phyloP scores from a whole-genome alignment of 2,797 vertebrate species.

The Scarus forsteni region DNA sequence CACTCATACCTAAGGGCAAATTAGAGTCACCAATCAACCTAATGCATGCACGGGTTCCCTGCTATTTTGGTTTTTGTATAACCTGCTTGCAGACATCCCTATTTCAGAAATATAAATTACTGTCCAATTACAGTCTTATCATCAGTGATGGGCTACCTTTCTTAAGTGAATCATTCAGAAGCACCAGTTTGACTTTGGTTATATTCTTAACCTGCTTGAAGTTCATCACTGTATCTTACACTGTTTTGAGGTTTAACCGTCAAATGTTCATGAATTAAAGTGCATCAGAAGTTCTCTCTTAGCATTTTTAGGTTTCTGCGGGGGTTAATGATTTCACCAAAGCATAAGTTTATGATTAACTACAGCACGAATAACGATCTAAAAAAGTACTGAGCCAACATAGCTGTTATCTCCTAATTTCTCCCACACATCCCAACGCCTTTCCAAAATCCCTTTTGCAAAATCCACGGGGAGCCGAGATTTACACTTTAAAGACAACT shows the following conservation, averaged over 20 bases:
- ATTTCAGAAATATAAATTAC: too few relatives aligned
- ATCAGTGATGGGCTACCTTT: too few relatives aligned
- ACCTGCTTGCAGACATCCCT: too few relatives aligned
- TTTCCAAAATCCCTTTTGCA: slow-evolving; percentile 19
- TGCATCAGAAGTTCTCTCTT: background rate
- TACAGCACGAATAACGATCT: background rate
- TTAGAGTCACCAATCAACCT: too few relatives aligned
- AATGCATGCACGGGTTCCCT: too few relatives aligned
- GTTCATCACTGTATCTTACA: background rate
- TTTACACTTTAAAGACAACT: slow-evolving; percentile 42
- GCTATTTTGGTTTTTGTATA: too few relatives aligned
- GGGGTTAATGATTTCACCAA: background rate
- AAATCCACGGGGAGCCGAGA: slow-evolving; percentile 25
- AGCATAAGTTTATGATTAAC: slow-evolving; percentile 10
- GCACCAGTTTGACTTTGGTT: too few relatives aligned
- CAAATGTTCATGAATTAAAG: background rate
- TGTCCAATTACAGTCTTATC: too few relatives aligned
- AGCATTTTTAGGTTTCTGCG: background rate
- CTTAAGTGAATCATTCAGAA: too few relatives aligned
- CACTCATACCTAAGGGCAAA: too few relatives aligned
- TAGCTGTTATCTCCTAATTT: slow-evolving; percentile 13
- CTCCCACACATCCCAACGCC: background rate
- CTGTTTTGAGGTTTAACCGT: background rate
- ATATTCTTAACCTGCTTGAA: too few relatives aligned
- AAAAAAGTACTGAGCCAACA: slow-evolving; percentile 3